Base-by-base conservation (phyloP, 1,140 invertebrate species). In the Potamilus streckersoni region DNA sequence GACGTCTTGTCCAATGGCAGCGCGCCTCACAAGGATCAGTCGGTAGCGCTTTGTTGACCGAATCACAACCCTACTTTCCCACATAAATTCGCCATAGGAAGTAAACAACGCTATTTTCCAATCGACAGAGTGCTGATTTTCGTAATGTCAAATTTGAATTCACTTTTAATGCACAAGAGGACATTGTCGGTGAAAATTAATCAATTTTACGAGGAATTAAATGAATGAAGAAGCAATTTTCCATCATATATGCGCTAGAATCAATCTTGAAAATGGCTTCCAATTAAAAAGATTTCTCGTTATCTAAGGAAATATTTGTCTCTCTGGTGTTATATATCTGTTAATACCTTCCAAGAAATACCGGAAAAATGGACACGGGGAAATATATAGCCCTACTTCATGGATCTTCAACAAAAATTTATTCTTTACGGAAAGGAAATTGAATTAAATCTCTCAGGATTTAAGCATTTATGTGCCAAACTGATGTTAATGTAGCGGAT, bases 1-100 rank as follows among this genome's bases (percentile, higher is more conserved):
- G 60, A 31, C 72, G 69, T 57, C 56, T 60, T 75, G 73, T 67
- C 84, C 84, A 85, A 85, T 85, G 38, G 38, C 84, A 83, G 64
- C 66, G 68, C 74, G 69, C 71, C 72, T 81, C 79, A 81, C 76
- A 81, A 79, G 76, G 69, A 16, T 58, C 27, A 65, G 20, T 62
- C 61, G 72, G 74, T 72, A 67, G 60, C 65, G 66, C 63, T 64
- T 55, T 27, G 38, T 49, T 74, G 77, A 75, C 80, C 74, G 78
- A 80, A 78, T 79, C 80, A 81, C 79, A 74, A 71, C 70, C 76
- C 69, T 66, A 63, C 59, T n/a, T 77, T 66, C 23, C 59, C 69
- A 58, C 58, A 55, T 57, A 67, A 69, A 56, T 60, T 61, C 69
- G 69, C 59, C 38, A 60, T 38, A 38, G 38, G 27, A 71, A 70